phyloP scores from a whole-genome alignment of 2,797 vertebrate species.

The Odontamblyopus lacepedii region DNA sequence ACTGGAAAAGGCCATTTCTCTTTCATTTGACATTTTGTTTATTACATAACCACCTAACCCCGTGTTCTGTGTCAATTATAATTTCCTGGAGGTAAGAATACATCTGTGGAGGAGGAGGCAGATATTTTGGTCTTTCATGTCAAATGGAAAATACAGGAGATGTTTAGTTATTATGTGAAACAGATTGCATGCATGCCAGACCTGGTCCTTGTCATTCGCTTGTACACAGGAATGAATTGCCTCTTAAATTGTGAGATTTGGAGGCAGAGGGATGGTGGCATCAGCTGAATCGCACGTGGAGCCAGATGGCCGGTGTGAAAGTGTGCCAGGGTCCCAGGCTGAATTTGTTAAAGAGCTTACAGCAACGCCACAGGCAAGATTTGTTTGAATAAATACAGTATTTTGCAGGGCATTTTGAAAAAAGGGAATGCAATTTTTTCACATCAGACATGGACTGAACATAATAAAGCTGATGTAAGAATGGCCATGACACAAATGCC shows the following conservation, averaged over 20 bases:
- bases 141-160: constrained; percentile 1
- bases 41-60: constrained; percentile 48
- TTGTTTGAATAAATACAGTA: constrained; percentile 41
- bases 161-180: background rate
- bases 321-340: constrained; percentile 42
- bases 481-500: background rate
- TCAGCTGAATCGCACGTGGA: constrained; percentile 48
- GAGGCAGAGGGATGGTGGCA: constrained; percentile 23
- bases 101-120: background rate
- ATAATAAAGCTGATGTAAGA: background rate
- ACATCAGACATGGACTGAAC: background rate
- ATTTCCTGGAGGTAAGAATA: constrained; percentile 25
- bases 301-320: constrained; percentile 51
- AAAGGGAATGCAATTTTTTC: background rate
- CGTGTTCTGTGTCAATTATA: constrained; percentile 41
- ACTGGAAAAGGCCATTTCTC: constrained; percentile 36
- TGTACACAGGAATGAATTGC: background rate
- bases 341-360: constrained; percentile 40
- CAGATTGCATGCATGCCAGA: background rate
- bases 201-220: background rate
- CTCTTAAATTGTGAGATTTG: constrained; percentile 8
- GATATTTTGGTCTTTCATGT: constrained; percentile 23
- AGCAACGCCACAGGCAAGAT: constrained; percentile 31
- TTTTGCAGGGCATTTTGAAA: constrained; percentile 13
- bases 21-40: constrained; percentile 31